phyloP scores from a whole-genome alignment of 2,888 invertebrate species.

The Dermolepida albohirtum region DNA sequence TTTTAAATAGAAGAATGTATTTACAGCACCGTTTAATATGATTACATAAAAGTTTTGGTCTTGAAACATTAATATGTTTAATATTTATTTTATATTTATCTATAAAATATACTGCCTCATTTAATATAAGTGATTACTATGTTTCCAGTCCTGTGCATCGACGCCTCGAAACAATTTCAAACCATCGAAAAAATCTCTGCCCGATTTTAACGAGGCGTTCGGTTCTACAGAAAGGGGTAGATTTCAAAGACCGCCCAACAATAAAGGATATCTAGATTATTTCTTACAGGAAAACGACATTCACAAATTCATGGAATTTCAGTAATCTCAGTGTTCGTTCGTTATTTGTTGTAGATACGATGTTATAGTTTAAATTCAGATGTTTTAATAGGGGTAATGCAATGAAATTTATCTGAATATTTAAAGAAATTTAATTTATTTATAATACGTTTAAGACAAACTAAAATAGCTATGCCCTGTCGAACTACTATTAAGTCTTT shows the following conservation, averaged over 20 bases:
- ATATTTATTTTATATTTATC: too few species aligned
- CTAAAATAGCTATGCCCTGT: too few species aligned
- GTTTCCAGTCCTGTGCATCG: slow-evolving; percentile 25
- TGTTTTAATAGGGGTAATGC: background rate
- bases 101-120: background rate
- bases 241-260: slow-evolving; percentile 68
- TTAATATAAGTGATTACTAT: background rate
- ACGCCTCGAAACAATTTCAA: slow-evolving; percentile 45
- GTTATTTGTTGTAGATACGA: slow-evolving; percentile 35
- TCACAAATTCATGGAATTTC: slow-evolving; percentile 60
- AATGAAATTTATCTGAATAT: too few species aligned
- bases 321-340: slow-evolving; percentile 24
- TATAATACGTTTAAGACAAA: too few species aligned
- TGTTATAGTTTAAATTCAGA: slow-evolving; percentile 24
- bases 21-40: too few species aligned
- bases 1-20: too few species aligned
- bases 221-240: slow-evolving; percentile 89
- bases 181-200: slow-evolving; percentile 68
- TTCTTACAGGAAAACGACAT: slow-evolving; percentile 52
- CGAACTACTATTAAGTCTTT: background rate
- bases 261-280: slow-evolving; percentile 59
- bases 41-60: too few species aligned
- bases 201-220: slow-evolving; percentile 87
- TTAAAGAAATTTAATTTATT: too few species aligned
- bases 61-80: too few species aligned